phyloP scores from a whole-genome alignment of 2,888 invertebrate species.

The Caenorhabditis sinica region DNA sequence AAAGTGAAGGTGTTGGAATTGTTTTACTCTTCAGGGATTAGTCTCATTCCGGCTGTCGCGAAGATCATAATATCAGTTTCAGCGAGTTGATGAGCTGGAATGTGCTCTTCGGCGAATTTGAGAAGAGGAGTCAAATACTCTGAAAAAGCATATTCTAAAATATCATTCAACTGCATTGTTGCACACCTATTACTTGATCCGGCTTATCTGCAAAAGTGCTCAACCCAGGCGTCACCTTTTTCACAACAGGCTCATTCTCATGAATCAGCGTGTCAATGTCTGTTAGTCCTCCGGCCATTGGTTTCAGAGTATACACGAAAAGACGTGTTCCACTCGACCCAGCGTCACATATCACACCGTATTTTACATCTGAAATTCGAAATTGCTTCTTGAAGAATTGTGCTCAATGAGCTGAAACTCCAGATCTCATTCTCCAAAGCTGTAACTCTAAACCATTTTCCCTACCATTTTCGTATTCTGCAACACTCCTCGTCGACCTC shows the following conservation, averaged over 20 bases:
- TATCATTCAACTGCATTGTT: not conserved
- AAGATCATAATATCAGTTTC: conserved; percentile 86
- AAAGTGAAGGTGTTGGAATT: not conserved
- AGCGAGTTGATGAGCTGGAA: conserved; percentile 84
- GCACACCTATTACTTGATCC: conserved; percentile 75
- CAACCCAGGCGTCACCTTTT: conserved; percentile 81
- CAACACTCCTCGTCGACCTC: conserved; percentile 29
- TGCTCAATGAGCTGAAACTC: no score
- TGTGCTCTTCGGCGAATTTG: conserved; percentile 84
- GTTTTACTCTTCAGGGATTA: conserved; percentile 84
- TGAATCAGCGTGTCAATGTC: conserved; percentile 84
- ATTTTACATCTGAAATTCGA: conserved; percentile 72
- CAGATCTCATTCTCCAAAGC: no score
- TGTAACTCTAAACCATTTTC: no score
- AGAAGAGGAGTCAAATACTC: conserved; percentile 85
- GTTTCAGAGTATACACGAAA: conserved; percentile 84
- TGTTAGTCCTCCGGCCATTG: conserved; percentile 83
- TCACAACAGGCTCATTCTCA: conserved; percentile 77
- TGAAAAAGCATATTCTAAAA: conserved; percentile 45
- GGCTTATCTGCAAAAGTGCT: conserved; percentile 80
- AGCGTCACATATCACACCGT: conserved; percentile 86
- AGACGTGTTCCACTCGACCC: conserved; percentile 86
- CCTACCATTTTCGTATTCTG: conserved; percentile 34
- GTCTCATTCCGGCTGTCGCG: conserved; percentile 86
- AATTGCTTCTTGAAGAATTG: not conserved